Evolutionary conservation across 1,140 invertebrate species (phyloP).

Genomic region (Micrasema minimum): DNA sequence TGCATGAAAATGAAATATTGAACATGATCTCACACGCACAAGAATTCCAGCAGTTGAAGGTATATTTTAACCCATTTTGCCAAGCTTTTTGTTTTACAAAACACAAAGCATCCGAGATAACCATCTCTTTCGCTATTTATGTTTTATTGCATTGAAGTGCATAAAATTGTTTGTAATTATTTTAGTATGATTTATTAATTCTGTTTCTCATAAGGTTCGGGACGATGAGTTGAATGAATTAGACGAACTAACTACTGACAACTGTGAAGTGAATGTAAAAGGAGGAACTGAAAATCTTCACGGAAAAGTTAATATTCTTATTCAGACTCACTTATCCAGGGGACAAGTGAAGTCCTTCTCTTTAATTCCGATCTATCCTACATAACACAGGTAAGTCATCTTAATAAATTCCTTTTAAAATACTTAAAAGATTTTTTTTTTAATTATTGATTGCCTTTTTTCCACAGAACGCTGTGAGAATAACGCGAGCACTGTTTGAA

Average conservation of each 20-base stretch:
- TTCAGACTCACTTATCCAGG: conserved; percentile 91
- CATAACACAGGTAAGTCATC: conserved; percentile 80
- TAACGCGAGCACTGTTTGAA: conserved; percentile 93
- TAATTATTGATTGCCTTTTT: neutral
- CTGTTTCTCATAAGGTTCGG: conserved; percentile 72
- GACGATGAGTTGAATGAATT: conserved; percentile 96
- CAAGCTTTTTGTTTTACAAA: too few relatives aligned
- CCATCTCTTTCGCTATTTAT: too few relatives aligned
- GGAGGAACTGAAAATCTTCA: conserved; percentile 89
- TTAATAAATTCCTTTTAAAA: neutral
- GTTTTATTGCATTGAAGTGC: too few relatives aligned
- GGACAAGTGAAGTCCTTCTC: conserved; percentile 87
- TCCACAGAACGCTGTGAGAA: conserved; percentile 86
- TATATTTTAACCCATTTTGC: conserved; percentile 57
- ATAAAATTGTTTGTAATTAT: neutral
- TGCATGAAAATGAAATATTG: conserved; percentile 90
- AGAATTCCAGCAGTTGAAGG: conserved; percentile 97
- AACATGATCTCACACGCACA: conserved; percentile 89
- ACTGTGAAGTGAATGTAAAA: conserved; percentile 80
- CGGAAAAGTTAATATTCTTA: conserved; percentile 97
- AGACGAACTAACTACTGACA: conserved; percentile 75
- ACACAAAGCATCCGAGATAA: too few relatives aligned
- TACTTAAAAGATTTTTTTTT: neutral
- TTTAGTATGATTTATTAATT: conserved; percentile 37
- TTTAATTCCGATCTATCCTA: conserved; percentile 94